Evolutionary conservation across 2,888 invertebrate genomes (phyloP).

Genomic region (Drosophila prolongata): DNA sequence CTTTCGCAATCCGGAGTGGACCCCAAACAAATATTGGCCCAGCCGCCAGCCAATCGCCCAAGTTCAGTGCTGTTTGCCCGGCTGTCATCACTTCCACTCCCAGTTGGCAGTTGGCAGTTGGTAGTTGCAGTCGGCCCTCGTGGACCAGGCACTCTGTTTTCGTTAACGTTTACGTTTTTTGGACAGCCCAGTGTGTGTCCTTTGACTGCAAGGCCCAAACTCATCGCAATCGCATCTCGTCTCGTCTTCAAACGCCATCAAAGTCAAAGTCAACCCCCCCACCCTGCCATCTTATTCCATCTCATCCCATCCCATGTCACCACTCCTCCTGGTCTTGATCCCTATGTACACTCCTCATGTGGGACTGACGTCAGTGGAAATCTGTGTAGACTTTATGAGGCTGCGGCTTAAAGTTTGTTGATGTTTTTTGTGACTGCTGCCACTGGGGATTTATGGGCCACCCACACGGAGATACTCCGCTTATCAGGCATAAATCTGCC

Average conservation of each 20-base stretch:
- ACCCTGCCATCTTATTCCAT: background rate
- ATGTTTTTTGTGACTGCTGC: conserved; percentile 58
- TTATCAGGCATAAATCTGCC: conserved; percentile 42
- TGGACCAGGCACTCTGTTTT: conserved; percentile 48
- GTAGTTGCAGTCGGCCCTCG: conserved; percentile 27
- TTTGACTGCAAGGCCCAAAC: conserved; percentile 47
- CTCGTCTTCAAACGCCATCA: conserved; percentile 7
- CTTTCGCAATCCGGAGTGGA: conserved; percentile 17
- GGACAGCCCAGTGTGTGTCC: conserved; percentile 36
- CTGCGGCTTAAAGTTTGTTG: conserved; percentile 42
- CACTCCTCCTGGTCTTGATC: conserved; percentile 6
- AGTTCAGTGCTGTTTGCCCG: conserved; percentile 52
- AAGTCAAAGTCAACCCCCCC: conserved; percentile 20
- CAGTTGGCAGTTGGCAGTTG: no score
- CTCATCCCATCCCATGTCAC: background rate
- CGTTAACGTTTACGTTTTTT: background rate
- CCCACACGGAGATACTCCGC: conserved; percentile 28
- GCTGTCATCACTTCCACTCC: conserved; percentile 40
- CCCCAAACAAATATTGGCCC: conserved; percentile 21
- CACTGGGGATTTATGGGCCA: conserved; percentile 65
- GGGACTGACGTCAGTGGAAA: conserved; percentile 63
- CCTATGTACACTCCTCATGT: conserved; percentile 17
- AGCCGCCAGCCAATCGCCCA: conserved; percentile 17
- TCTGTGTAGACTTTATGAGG: conserved; percentile 52
- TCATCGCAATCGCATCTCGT: background rate